Base-by-base conservation (phyloP, 2,113 vertebrate genomes). In the Ophthalmolycus amberensis region DNA sequence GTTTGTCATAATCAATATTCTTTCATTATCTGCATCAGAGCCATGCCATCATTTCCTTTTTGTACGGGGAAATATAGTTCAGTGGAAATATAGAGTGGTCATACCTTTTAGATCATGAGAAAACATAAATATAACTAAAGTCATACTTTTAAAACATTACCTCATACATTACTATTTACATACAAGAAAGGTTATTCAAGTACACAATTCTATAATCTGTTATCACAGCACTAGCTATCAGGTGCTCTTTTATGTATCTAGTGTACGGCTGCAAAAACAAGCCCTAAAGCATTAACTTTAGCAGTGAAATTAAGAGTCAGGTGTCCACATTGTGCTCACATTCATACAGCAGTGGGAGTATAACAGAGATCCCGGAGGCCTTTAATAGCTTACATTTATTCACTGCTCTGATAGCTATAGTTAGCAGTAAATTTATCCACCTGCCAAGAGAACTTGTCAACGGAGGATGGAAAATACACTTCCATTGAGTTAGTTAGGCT, bases 381-480 rank as follows among this genome's bases (percentile, higher is more conserved):
- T 84, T 89, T 79, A 85, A 87, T 58, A 87, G 90, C 84, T 62
- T 64, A 50, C 64, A 92, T 93, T 90, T 90, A 91, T 88, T 80
- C 88, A 81, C 78, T 72, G 84, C 89, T 79, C 88, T 90, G 87
- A 89, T 91, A 69, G 80, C 93, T 94, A 93, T 90, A 93, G 89
- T 94, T 92, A 93, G 92, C 84, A 84, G 87, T 89, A 86, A 88
- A 93, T 93, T 89, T 79, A 90, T 94, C 90, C 85, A 85, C 58
- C 87, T 85, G 87, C 80, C 87, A 89, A 27, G 29, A 58, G 60
- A 84, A 84, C 60, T 70, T 90, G 87, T 91, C 92, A 89, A 90
- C 70, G 38, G 62, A 38, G 76, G 82, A 79, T 78, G 85, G 82
- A 79, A 89, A 91, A 92, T 82, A 88, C 87, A 85, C 78, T 84